Evolutionary conservation across 1,140 invertebrate genomes (phyloP).

Genomic region (Aricia agestis): DNA sequence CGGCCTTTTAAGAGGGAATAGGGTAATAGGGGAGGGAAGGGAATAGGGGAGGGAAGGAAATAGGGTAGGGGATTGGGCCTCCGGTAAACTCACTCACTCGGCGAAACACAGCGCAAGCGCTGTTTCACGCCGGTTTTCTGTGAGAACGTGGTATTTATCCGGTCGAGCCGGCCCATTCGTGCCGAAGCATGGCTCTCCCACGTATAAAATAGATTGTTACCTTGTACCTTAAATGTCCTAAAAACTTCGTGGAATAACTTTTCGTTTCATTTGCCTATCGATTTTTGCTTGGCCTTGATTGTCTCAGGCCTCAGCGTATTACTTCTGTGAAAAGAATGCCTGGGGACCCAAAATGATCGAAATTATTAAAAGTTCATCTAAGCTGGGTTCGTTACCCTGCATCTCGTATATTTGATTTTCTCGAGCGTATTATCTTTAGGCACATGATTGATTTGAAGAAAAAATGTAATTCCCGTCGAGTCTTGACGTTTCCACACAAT

Average conservation of each 20-base stretch:
- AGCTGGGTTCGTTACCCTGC: neutral
- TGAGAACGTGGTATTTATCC: too few relatives aligned
- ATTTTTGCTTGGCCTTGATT: neutral
- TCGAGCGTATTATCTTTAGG: neutral
- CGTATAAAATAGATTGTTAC: too few relatives aligned
- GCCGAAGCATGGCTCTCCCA: too few relatives aligned
- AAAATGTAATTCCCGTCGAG: neutral
- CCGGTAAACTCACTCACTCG: too few relatives aligned
- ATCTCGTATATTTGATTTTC: neutral
- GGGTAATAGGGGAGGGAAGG: too few relatives aligned
- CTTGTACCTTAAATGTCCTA: neutral
- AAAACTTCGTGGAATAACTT: neutral
- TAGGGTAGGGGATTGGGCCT: too few relatives aligned
- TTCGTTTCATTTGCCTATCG: slow-evolving; percentile 1
- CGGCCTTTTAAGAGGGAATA: too few relatives aligned
- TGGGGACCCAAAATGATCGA: neutral
- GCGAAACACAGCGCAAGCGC: too few relatives aligned
- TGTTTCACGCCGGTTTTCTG: too few relatives aligned
- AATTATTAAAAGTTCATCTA: neutral
- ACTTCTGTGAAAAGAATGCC: neutral
- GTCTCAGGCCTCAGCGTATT: neutral
- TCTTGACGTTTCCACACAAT: neutral
- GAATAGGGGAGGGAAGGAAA: too few relatives aligned
- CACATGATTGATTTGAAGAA: neutral
- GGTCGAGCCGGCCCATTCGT: too few relatives aligned